These are phyloP conservation scores for Mantis religiosa DNA, from an alignment of 2,888 invertebrate genomes.

Conservation along the genomic window DNA sequence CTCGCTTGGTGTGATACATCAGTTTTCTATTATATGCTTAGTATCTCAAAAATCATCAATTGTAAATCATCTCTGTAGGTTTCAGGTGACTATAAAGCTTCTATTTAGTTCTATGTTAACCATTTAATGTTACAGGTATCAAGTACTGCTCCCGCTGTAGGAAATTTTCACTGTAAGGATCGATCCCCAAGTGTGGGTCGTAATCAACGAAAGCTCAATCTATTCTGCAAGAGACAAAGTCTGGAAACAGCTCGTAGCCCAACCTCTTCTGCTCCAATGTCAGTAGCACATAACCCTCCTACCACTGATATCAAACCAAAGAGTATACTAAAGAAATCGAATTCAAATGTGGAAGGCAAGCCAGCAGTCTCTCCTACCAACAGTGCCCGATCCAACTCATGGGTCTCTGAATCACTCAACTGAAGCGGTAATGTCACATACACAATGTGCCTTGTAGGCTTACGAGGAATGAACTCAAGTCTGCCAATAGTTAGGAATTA, in stretches of 20 bases:
- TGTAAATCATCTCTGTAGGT: not conserved
- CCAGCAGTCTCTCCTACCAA: slow-evolving; percentile 29
- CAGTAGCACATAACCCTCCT: slow-evolving; percentile 5
- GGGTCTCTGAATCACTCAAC: slow-evolving; percentile 28
- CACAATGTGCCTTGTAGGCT: slow-evolving; percentile 13
- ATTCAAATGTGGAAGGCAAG: slow-evolving; percentile 36
- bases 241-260: slow-evolving; percentile 29
- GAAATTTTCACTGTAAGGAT: slow-evolving; percentile 33
- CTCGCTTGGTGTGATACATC: not conserved
- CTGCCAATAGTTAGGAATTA: not conserved
- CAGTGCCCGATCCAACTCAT: slow-evolving; percentile 32
- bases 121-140: slow-evolving; percentile 27
- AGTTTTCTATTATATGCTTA: not conserved
- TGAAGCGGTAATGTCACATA: not conserved
- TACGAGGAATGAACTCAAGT: not conserved
- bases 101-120: not conserved
- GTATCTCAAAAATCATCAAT: no score
- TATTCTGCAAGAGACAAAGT: slow-evolving; percentile 31
- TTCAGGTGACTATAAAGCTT: not conserved
- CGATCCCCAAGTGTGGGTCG: slow-evolving; percentile 30
- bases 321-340: slow-evolving; percentile 38
- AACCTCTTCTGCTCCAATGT: slow-evolving; percentile 28
- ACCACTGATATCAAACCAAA: slow-evolving; percentile 36
- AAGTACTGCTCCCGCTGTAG: slow-evolving; percentile 32
- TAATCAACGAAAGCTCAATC: slow-evolving; percentile 30